A percentile compares a stretch with the other conserved stretches of the same genome.
phyloP scores from a whole-genome alignment of 2,113 vertebrate genomes.

The Sigmodon hispidus region DNA sequence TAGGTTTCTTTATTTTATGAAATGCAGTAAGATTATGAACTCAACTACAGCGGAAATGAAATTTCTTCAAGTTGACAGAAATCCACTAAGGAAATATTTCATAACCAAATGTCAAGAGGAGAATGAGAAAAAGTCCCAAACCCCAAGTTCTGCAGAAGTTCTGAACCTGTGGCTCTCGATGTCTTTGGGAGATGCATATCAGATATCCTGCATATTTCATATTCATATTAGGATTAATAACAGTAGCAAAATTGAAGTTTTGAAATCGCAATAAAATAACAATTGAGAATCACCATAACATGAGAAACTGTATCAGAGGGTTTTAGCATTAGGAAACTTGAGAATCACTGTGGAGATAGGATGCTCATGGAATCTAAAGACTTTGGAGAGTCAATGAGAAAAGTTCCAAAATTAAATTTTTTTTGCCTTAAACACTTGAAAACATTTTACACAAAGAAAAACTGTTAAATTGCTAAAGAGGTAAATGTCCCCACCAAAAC shows the following conservation, averaged over 20 bases:
- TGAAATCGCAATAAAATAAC: background rate
- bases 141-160: background rate
- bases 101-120: background rate
- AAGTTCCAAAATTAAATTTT: background rate
- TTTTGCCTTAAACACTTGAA: conserved; percentile 14
- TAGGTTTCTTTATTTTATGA: background rate
- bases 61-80: conserved; percentile 43
- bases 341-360: background rate
- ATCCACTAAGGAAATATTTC: conserved; percentile 8
- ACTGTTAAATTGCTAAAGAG: background rate
- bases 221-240: background rate
- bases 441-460: background rate
- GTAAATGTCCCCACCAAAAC: background rate
- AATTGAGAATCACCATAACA: background rate
- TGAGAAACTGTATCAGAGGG: background rate
- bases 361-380: conserved; percentile 1
- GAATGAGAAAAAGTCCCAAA: background rate
- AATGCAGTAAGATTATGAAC: background rate
- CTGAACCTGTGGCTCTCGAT: background rate
- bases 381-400: background rate
- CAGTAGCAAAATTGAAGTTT: background rate
- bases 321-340: background rate
- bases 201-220: background rate
- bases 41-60: conserved; percentile 8
- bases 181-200: background rate